Conservation (phyloP, 1,140 invertebrate genomes). For the Andricus grossulariae region DNA sequence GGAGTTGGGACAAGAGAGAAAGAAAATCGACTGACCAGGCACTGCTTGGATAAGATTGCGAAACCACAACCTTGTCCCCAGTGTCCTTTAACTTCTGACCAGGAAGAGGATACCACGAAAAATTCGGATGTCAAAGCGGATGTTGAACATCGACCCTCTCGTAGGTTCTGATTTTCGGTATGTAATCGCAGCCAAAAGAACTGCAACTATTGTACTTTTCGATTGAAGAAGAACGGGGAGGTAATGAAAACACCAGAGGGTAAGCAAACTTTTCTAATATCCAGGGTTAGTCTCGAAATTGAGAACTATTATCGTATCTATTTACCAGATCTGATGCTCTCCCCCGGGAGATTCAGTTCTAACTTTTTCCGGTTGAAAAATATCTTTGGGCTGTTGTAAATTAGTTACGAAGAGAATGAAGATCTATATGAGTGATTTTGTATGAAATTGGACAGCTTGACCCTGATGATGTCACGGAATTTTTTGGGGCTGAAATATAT, state of each 20-base stretch:
- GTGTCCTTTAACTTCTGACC: constrained; percentile 20
- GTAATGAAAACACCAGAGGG: constrained; percentile 28
- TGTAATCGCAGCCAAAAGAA: not conserved
- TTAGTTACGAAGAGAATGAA: too few species aligned
- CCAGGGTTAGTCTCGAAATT: constrained; percentile 11
- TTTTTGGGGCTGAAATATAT: too few species aligned
- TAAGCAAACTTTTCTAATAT: constrained; percentile 22
- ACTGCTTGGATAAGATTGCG: constrained; percentile 23
- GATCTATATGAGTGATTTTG: not conserved
- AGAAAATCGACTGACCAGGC: not conserved
- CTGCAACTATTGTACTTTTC: constrained; percentile 43
- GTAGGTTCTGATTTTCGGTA: constrained; percentile 20
- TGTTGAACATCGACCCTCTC: constrained; percentile 1
- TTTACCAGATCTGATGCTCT: not conserved
- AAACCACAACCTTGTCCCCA: constrained; percentile 10
- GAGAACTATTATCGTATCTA: not conserved
- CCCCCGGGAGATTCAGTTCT: not conserved
- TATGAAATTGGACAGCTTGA: too few species aligned
- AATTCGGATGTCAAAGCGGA: not conserved
- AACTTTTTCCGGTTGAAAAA: not conserved
- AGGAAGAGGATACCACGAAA: too few species aligned
- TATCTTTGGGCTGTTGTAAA: not conserved
- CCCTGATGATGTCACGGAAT: too few species aligned
- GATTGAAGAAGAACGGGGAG: constrained; percentile 13
- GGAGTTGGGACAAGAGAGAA: not conserved